phyloP scores from a whole-genome alignment of 2,113 vertebrate genomes.

The Brachyhypopomus gauderio region DNA sequence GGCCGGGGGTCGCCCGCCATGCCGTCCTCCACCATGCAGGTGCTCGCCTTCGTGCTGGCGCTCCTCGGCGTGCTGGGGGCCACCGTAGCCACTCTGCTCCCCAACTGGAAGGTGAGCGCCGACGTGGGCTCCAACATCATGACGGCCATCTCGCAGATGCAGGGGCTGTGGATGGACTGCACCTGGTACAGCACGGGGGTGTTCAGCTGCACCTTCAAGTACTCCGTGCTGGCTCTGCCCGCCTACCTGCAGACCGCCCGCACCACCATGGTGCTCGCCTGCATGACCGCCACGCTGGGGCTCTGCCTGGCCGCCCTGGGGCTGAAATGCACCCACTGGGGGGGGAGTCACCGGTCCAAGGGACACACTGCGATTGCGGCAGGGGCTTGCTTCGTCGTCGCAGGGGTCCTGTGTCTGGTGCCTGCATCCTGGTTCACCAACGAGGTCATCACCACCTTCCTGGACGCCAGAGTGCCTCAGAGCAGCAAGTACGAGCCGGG shows the following conservation, averaged over 20 bases:
- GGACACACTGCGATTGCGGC: conserved; percentile 80
- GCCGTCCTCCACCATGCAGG: conserved; percentile 84
- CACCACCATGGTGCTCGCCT: conserved; percentile 88
- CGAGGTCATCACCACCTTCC: conserved; percentile 83
- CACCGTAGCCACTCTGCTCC: conserved; percentile 85
- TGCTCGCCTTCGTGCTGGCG: conserved; percentile 87
- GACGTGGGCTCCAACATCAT: conserved; percentile 81
- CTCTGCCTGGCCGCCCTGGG: conserved; percentile 83
- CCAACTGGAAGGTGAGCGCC: conserved; percentile 89
- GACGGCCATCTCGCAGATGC: conserved; percentile 84
- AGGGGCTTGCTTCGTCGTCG: conserved; percentile 82
- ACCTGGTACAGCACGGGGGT: conserved; percentile 91
- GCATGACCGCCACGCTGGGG: conserved; percentile 80
- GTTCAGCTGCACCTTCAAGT: conserved; percentile 90
- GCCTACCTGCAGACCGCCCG: conserved; percentile 81
- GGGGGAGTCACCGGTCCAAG: conserved; percentile 81
- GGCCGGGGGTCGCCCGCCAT: conserved; percentile 67
- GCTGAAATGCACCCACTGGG: conserved; percentile 89
- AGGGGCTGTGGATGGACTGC: conserved; percentile 98
- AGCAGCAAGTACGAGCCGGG: conserved; percentile 87
- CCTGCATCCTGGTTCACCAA: conserved; percentile 89
- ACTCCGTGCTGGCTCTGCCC: conserved; percentile 83
- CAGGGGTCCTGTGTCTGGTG: conserved; percentile 80
- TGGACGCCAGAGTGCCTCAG: conserved; percentile 82
- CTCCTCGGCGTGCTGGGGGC: conserved; percentile 81